Percentiles rank a stretch among this genome's conserved stretches.
phyloP scores from a whole-genome alignment of 2,888 invertebrate genomes.

The Zeuzera pyrina region DNA sequence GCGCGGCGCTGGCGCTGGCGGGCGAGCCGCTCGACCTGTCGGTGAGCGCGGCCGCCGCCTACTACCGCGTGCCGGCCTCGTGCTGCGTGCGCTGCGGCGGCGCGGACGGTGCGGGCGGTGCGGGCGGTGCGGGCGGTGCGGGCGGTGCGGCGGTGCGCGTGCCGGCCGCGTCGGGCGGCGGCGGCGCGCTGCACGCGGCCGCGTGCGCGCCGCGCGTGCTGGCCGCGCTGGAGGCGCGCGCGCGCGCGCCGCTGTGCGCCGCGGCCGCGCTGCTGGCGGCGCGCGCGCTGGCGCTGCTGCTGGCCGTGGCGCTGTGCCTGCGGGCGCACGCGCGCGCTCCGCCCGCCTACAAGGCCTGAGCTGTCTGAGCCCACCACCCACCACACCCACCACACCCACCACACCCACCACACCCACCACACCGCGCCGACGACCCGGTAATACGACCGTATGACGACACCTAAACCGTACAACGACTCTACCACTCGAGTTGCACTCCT shows the following conservation, averaged over 20 bases:
- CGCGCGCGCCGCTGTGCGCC: constrained; percentile 35
- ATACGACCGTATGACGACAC: too few species aligned
- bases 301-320: constrained; percentile 49
- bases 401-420: too few species aligned
- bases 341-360: constrained; percentile 45
- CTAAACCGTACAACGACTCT: too few species aligned
- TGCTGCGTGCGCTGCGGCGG: constrained; percentile 28
- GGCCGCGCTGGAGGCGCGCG: constrained; percentile 29
- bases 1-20: constrained; percentile 7
- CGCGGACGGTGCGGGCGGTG: constrained; percentile 11
- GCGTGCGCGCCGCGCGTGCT: constrained; percentile 39
- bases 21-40: constrained; percentile 40
- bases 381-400: not conserved
- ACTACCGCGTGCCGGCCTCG: constrained; percentile 50
- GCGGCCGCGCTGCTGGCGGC: constrained; percentile 42
- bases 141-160: constrained; percentile 31
- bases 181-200: constrained; percentile 29
- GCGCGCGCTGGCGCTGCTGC: constrained; percentile 48
- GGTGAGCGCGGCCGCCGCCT: constrained; percentile 37
- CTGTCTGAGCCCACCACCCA: not conserved
- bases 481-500: too few species aligned
- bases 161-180: constrained; percentile 27
- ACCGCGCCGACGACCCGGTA: too few species aligned
- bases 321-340: constrained; percentile 35
- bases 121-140: constrained; percentile 15